Base-by-base conservation (phyloP, 2,113 vertebrate genomes). In the Neodontobutis hainanensis region DNA sequence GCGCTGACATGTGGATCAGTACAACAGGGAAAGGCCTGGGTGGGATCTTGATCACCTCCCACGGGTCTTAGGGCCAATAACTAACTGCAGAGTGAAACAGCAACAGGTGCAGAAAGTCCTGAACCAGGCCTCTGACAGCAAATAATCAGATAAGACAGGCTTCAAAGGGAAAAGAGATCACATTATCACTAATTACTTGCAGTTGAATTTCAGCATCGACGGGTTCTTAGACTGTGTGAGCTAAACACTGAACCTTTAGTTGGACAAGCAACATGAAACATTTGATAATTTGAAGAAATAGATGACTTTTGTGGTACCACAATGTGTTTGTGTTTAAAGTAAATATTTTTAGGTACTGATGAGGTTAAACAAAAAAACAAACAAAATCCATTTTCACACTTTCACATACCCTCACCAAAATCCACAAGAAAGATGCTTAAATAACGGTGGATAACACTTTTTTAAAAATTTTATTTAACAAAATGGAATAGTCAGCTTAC, bases 1-100 rank as follows among this genome's bases (percentile, higher is more conserved):
- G 81, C 59, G 65, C 70, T 56, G 65, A 88, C 86, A 87, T 80
- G 82, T 87, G 88, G 81, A 84, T 82, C 81, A 75, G 78, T 63
- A 48, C 63, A 32, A 15, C 38, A 32, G 49, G 75, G 43, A 67
- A n/a, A 42, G 56, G 62, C 61, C 64, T 51, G 81, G 70, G 78
- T 73, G 78, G 68, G 73, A 64, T 62, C 42, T 70, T 8, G 50
- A 45, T 64, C 15, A 2, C 9, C 75, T 89, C 86, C 69, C 86
- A 89, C 83, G 75, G 80, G 81, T 84, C 76, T 85, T 75, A 82
- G 67, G 62, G 69, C 57, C 81, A 78, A 78, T 36, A 79, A 59
- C 68, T 47, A 44, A 62, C 68, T 55, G 50, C 68, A 42, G 81
- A 68, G 42, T 43, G 65, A 48, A 27, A 66, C 45, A n/a, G 66